Evolutionary conservation across 2,888 invertebrate species (phyloP).

Genomic region (Drosophila lacicola): DNA sequence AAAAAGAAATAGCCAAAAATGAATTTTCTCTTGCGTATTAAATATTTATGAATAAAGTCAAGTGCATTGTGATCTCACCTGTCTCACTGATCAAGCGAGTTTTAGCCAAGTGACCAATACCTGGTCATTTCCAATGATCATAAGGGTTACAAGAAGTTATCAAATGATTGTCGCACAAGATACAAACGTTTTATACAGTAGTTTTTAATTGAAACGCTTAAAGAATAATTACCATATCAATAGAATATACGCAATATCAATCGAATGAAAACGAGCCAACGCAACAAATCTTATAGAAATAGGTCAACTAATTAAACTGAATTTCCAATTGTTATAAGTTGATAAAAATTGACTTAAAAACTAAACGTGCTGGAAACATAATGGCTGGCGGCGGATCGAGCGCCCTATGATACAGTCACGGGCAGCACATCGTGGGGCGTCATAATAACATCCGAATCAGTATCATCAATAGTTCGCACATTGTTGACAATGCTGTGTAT

Average conservation of each 20-base stretch:
- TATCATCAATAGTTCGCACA: conserved; percentile 7
- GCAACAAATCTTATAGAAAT: conserved; percentile 53
- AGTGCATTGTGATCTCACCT: neutral
- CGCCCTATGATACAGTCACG: conserved; percentile 30
- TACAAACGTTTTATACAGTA: conserved; percentile 7
- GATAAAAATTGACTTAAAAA: conserved; percentile 5
- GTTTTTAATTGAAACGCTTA: conserved; percentile 45
- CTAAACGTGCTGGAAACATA: conserved; percentile 25
- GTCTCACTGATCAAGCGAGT: no score
- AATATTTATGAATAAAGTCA: no score
- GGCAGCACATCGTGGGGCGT: conserved; percentile 31
- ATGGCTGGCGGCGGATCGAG: conserved; percentile 5
- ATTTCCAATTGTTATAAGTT: neutral
- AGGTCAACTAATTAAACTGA: conserved; percentile 45
- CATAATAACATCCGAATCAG: conserved; percentile 37
- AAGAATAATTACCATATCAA: conserved; percentile 35
- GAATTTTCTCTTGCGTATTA: neutral
- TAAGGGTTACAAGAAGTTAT: no score
- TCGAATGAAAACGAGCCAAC: conserved; percentile 33
- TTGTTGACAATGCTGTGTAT: conserved; percentile 28
- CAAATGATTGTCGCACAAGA: no score
- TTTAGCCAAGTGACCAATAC: no score
- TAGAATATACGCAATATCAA: conserved; percentile 25
- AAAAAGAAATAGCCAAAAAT: neutral
- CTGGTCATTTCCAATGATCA: no score